phyloP scores from a whole-genome alignment of 2,797 vertebrate species.

The Danionella dracula region DNA sequence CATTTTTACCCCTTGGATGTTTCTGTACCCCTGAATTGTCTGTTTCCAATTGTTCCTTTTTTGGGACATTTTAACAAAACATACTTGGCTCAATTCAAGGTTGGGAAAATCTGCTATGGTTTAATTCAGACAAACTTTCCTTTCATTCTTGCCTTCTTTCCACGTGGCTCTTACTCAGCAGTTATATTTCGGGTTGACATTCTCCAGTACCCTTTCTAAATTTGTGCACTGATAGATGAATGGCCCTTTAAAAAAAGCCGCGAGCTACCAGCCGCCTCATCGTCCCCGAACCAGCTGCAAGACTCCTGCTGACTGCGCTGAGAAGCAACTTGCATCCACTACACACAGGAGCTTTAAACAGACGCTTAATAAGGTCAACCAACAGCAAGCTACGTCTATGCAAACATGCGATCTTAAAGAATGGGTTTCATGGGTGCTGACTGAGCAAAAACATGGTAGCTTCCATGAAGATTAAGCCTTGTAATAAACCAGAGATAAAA shows the following conservation, averaged over 20 bases:
- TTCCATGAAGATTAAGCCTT: too few relatives aligned
- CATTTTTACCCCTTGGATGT: too few relatives aligned
- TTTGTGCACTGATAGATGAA: constrained; percentile 57
- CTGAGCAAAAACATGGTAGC: background rate
- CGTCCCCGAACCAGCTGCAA: constrained; percentile 49
- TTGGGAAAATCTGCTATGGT: constrained; percentile 9
- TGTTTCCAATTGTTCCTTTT: too few relatives aligned
- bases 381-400: constrained; percentile 47
- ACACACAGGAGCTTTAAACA: constrained; percentile 50
- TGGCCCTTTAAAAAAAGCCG: constrained; percentile 54
- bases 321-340: background rate
- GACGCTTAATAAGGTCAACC: constrained; percentile 69
- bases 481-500: too few relatives aligned
- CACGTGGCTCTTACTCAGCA: background rate
- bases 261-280: constrained; percentile 42
- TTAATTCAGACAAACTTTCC: background rate
- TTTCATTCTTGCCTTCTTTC: background rate
- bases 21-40: too few relatives aligned
- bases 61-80: too few relatives aligned
- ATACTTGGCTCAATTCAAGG: background rate
- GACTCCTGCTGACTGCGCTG: constrained; percentile 41
- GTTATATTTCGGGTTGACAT: constrained; percentile 17
- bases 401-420: constrained; percentile 51
- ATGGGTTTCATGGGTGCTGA: constrained; percentile 22
- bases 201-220: constrained; percentile 40